Conservation (phyloP, 23 tunicate species). For the Clavelina lepadiformis region DNA sequence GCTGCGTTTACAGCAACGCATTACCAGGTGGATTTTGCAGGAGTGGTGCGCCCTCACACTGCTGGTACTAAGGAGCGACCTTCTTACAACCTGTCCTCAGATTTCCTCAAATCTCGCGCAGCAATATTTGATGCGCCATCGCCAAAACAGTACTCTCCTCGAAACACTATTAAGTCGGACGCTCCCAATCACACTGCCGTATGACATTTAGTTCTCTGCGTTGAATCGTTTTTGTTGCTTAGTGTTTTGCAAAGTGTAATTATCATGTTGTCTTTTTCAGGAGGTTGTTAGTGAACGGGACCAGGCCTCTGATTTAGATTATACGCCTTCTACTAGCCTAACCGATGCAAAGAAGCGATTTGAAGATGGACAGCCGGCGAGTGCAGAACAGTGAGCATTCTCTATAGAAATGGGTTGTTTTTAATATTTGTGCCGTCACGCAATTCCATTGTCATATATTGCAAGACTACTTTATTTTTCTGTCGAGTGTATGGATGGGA, state of each 20-base stretch:
- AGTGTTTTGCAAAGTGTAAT: neutral
- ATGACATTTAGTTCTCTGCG: neutral
- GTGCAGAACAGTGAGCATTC: slow-evolving; percentile 7
- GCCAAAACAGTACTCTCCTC: slow-evolving; percentile 50
- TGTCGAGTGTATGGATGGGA: no score
- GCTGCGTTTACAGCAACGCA: no score
- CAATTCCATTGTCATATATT: neutral
- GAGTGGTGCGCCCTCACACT: slow-evolving; percentile 67
- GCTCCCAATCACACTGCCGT: neutral
- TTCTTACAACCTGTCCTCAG: slow-evolving; percentile 37
- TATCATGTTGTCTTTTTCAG: slow-evolving; percentile 12
- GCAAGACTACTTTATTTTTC: no score
- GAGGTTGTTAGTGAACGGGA: slow-evolving; percentile 37
- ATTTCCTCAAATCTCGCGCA: slow-evolving; percentile 66
- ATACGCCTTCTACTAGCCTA: slow-evolving; percentile 26
- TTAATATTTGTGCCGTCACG: neutral
- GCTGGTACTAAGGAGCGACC: slow-evolving; percentile 90
- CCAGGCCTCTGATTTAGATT: slow-evolving; percentile 22
- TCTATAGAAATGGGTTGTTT: neutral
- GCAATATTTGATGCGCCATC: slow-evolving; percentile 65
- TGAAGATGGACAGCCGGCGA: slow-evolving; percentile 38
- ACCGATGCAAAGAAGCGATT: slow-evolving; percentile 67
- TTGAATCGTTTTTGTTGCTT: no score
- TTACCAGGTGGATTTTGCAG: no score
- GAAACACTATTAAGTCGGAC: slow-evolving; percentile 36